Base-by-base conservation (phyloP, 2,888 invertebrate genomes). In the Lochmaea crataegi region DNA sequence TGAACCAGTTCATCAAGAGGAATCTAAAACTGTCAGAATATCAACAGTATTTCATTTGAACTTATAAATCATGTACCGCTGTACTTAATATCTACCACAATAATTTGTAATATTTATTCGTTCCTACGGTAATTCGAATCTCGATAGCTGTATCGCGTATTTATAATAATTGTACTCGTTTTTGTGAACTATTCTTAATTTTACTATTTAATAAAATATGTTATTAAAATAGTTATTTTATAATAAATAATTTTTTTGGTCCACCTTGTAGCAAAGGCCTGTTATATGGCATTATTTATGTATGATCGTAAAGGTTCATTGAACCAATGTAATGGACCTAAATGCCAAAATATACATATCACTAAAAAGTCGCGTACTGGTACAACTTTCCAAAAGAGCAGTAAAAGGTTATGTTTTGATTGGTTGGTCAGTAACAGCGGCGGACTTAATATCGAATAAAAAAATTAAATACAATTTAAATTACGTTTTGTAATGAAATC, bases 311-410 rank as follows among this genome's bases (percentile, higher is more conserved):
- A 65, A 71, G 56, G 77, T 74, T 73, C 75, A 72, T 68, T 76
- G 77, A 76, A 71, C 77, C 67, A 67, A 38, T 67, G 58, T 56
- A 70, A 65, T 72, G 68, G 75, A 76, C 74, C 75, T 72, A 76
- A 75, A 77, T 76, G 77, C 77, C 77, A 77, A 77, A 77, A 77
- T 77, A 76, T 77, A 73, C 71, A 73, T 75, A 71, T 73, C 70
- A 71, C 66, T 70, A 70, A 64, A 70, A 70, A 73, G 65, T 64
- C 70, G 72, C 57, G 71, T 73, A 68, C 71, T 75, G 67, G 74
- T 65, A 56, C 77, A 77, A 77, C 77, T 77, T 77, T 77, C 77
- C 75, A 77, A 77, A 77, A 76, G 67, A 71, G 69, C 73, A 72
- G 56, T 72, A 68, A 76, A 74, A 75, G 74, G 75, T 73, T 75